Percentiles rank a stretch among this genome's conserved stretches.
These are phyloP conservation scores for Sipha maydis DNA, from an alignment of 2,888 invertebrate species.

Conservation along the genomic window DNA sequence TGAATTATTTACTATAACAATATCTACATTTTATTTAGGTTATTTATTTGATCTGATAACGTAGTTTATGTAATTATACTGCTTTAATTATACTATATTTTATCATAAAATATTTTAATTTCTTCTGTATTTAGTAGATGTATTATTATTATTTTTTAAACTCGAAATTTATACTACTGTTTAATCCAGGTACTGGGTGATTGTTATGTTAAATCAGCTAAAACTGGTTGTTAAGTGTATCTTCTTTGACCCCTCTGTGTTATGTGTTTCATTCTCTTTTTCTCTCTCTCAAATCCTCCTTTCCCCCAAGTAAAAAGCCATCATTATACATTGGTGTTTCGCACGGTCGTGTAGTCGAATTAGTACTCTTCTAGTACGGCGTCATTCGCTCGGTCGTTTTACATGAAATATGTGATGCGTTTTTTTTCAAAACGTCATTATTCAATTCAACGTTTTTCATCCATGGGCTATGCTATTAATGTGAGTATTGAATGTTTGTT, in stretches of 20 bases:
- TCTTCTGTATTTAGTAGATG: too few species aligned
- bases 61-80: too few species aligned
- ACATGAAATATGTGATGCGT: background rate
- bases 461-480: background rate
- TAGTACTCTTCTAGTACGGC: slow-evolving; percentile 37
- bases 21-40: too few species aligned
- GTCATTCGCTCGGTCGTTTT: background rate
- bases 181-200: background rate
- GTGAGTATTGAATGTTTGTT: background rate
- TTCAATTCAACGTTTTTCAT: too few species aligned
- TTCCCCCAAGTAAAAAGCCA: slow-evolving; percentile 14
- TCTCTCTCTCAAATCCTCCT: slow-evolving; percentile 19
- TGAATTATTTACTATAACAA: background rate
- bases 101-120: too few species aligned
- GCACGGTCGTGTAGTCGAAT: slow-evolving; percentile 1
- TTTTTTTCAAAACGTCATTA: background rate
- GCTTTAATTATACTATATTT: too few species aligned
- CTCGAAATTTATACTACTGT: too few species aligned
- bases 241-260: slow-evolving; percentile 9
- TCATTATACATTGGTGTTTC: slow-evolving; percentile 20
- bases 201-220: background rate
- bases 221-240: slow-evolving; percentile 10
- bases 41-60: too few species aligned
- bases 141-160: too few species aligned
- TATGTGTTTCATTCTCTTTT: background rate